Percentiles rank a stretch among this genome's conserved stretches.
Conservation (phyloP, 2,797 vertebrate genomes). For the Denticeps clupeoides region DNA sequence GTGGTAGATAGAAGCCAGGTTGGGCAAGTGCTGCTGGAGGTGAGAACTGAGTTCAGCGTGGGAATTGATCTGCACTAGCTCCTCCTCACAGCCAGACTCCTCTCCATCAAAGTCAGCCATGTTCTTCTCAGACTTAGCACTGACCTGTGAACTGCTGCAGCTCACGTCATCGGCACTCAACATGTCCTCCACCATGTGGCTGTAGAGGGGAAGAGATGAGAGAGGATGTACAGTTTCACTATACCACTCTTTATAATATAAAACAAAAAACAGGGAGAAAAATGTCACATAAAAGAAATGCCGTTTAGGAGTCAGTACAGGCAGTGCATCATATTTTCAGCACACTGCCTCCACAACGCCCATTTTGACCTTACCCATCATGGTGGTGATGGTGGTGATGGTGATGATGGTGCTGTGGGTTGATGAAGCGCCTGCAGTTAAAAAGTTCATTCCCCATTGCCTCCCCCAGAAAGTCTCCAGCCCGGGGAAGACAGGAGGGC, state of each 20-base stretch:
- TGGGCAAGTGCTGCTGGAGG: constrained; percentile 93
- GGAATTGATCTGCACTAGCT: constrained; percentile 95
- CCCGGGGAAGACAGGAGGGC: constrained; percentile 71
- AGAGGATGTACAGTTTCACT: not conserved
- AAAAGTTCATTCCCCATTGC: constrained; percentile 88
- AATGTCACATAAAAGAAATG: too few relatives aligned
- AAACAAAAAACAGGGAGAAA: not conserved
- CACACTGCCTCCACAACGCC: constrained; percentile 62
- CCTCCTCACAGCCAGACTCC: constrained; percentile 96
- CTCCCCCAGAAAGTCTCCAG: constrained; percentile 85
- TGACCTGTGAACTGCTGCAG: constrained; percentile 98
- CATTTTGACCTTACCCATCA: constrained; percentile 47
- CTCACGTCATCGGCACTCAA: constrained; percentile 94
- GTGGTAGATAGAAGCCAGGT: constrained; percentile 95
- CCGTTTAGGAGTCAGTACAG: too few relatives aligned
- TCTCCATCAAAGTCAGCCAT: constrained; percentile 98
- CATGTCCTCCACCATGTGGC: constrained; percentile 96
- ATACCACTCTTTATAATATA: not conserved
- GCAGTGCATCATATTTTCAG: not conserved
- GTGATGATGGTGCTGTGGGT: constrained; percentile 87
- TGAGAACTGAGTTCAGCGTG: constrained; percentile 94
- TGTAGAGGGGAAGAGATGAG: constrained; percentile 37
- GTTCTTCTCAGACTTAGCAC: constrained; percentile 98
- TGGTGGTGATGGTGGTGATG: constrained; percentile 75
- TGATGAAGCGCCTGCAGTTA: constrained; percentile 90